Evolutionary conservation across 2,113 vertebrate species (phyloP), one percentile per base, ranked within the genome.

Genomic region (Ranitomeya imitator): DNA sequence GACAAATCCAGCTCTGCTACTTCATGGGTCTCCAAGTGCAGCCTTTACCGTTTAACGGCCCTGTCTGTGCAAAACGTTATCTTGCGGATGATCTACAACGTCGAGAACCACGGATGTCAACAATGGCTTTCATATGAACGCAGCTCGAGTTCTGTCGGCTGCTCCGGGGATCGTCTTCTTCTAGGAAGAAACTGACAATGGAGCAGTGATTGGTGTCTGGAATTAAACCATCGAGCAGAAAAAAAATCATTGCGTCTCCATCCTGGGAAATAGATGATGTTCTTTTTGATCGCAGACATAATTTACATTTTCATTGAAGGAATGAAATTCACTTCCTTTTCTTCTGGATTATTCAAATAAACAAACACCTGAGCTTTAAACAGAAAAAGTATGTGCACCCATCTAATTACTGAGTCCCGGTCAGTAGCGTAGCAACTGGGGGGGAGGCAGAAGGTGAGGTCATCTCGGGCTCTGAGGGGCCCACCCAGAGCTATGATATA

Each of bases 121-220:
- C 19, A 45, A 51, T 37, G 60, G 51, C 65, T 67, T 61, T 83
- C 80, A 83, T 83, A 82, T 23, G 18, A 61, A 61, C 59, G 63
- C 6, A 26, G 18, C 79, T 63, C 13, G 31, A 9, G 61, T 52
- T 51, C 52, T 63, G 45, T 67, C 80, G 13, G 60, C 37, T 21
- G 61, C 80, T 83, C 60, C 18, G 80, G 60, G 60, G 60, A 83
- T 37, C 13, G 61, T 82, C 80, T 82, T 82, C 15, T 85, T 83
- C 67, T 21, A 31, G 21, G 55, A 31, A 16, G 37, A 71, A 57
- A 71, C 65, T 73, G 51, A 85, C 83, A 85, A 85, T 73, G 37
- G 52, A 26, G 23, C 83, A 18, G 69, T 85, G 83, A 85, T 73
- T 85, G 67, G 65, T 73, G 51, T 73, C 65, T 85, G 69, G 61